Percentiles rank a stretch among this genome's conserved stretches.
phyloP scores from a whole-genome alignment of 2,113 vertebrate genomes.

The Ardeotis arabs region DNA sequence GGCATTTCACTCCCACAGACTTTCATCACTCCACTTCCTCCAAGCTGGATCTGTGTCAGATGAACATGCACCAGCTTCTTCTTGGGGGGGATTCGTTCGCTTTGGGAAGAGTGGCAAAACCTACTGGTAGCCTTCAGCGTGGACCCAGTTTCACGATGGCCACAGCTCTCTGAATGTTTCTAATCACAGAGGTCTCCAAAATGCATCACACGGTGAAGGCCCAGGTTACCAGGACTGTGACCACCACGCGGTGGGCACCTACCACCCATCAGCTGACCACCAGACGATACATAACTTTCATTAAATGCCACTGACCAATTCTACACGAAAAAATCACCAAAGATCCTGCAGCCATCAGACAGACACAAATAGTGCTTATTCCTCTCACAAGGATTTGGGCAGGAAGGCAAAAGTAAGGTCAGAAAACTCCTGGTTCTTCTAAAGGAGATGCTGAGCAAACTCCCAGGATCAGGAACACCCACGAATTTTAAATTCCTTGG shows the following conservation, averaged over 20 bases:
- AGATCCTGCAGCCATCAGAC: too few relatives aligned
- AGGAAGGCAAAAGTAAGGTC: too few relatives aligned
- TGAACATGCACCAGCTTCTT: accelerated
- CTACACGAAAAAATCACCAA: too few relatives aligned
- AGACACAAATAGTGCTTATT: too few relatives aligned
- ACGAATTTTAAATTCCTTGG: too few relatives aligned
- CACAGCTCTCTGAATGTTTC: not conserved
- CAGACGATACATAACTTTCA: too few relatives aligned
- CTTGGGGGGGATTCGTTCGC: not conserved
- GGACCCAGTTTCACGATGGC: not conserved
- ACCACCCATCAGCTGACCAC: too few relatives aligned
- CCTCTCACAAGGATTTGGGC: too few relatives aligned
- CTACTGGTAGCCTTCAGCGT: accelerated
- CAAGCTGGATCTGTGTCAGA: not conserved
- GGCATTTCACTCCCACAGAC: not conserved
- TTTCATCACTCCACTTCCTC: not conserved
- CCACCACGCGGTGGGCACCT: not conserved
- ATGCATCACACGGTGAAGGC: not conserved
- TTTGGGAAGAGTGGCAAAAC: not conserved
- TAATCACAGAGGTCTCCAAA: not conserved
- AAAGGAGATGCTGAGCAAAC: too few relatives aligned
- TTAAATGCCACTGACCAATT: too few relatives aligned
- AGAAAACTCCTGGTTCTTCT: too few relatives aligned
- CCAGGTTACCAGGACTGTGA: not conserved
- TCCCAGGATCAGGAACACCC: too few relatives aligned